These are phyloP conservation scores for Tinamus guttatus DNA, from an alignment of 2,113 vertebrate genomes.

Conservation along the genomic window DNA sequence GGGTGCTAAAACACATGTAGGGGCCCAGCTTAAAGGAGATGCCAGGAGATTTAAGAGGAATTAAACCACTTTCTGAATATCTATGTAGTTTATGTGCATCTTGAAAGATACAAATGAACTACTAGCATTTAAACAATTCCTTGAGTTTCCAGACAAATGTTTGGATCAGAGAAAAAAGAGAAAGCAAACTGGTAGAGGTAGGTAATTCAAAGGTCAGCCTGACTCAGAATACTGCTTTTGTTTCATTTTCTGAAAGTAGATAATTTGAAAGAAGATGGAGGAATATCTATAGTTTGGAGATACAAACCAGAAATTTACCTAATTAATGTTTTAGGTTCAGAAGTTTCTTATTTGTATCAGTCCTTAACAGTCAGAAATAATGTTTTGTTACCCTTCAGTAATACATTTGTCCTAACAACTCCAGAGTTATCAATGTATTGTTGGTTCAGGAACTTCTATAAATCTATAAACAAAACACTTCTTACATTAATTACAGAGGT, in stretches of 20 bases:
- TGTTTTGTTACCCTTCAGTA: neutral
- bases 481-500: neutral
- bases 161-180: neutral
- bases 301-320: neutral
- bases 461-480: neutral
- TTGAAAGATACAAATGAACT: neutral
- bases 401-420: fast-evolving
- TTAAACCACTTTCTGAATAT: neutral
- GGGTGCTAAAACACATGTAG: neutral
- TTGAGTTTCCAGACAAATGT: neutral
- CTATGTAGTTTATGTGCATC: neutral
- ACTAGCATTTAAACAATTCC: neutral
- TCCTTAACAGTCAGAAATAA: neutral
- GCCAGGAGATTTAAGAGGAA: neutral
- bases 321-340: fast-evolving
- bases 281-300: neutral
- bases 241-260: neutral
- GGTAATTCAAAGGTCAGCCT: neutral
- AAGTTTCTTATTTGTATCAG: neutral
- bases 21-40: neutral
- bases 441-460: neutral
- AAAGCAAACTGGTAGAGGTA: neutral
- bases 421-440: neutral
- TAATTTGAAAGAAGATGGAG: neutral
- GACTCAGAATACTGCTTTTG: fast-evolving